Base-by-base conservation (phyloP, 2,797 vertebrate species). In the Eulemur mongoz region DNA sequence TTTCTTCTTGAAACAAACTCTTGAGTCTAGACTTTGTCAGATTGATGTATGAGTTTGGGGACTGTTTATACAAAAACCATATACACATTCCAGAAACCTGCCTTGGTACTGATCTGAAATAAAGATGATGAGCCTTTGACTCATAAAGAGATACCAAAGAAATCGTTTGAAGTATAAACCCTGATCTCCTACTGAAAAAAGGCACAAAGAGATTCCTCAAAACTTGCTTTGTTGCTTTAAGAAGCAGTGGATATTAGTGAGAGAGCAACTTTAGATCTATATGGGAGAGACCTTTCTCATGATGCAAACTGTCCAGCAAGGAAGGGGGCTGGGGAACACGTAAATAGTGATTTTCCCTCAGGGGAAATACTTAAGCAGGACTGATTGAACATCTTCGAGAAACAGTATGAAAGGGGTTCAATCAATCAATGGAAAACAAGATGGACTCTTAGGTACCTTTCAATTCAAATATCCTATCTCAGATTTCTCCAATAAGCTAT, bases 41-140 rank as follows among this genome's bases (percentile, higher is more conserved):
- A 59, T 97, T 98, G 97, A 97, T 95, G 52, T 93, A 94, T 85
- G 78, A 78, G 70, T 95, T 98, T 98, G 72, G 59, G 61, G 94
- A 72, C 95, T 43, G 43, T 89, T 96, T 98, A 87, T 73, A 96
- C 2, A 40, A 25, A 97, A 97, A 95, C 67, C 8, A 6, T 93
- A 94, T 78, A 95, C 72, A 48, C 61, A 80, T 89, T 84, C 96
- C 97, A 97, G 84, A 94, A 96, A 67, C 1, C 4, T 93, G 89
- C 35, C 90, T 86, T 20, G 4, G 92, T 89, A 43, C 91, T 40
- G 57, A 84, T 38, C 79, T 93, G 93, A 94, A 86, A 90, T 38
- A 54, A 92, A 57, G 54, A 87, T 45, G 82, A 92, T 57, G 5
- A 0, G n/a, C 22, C 67, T 89, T 76, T 43, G 81, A 65, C 73